Evolutionary conservation across 2,797 vertebrate genomes (phyloP).

Genomic region (Sebastes steindachneri): DNA sequence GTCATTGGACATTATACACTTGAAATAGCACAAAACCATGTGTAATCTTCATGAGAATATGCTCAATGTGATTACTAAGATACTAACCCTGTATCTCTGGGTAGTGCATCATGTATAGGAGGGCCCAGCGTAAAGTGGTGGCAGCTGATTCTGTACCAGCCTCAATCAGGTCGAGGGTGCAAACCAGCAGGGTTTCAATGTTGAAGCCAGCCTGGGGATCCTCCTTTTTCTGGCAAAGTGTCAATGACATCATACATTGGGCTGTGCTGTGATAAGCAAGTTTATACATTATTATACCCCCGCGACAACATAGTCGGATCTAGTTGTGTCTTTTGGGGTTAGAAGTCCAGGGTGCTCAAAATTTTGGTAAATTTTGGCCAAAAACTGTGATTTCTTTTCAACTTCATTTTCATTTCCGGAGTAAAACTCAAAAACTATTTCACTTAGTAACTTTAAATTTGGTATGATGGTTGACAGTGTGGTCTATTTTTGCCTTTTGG

Average conservation of each 20-base stretch:
- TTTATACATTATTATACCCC: neutral
- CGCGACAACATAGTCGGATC: no score
- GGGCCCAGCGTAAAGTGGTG: slow-evolving; percentile 84
- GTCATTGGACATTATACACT: neutral
- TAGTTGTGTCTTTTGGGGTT: no score
- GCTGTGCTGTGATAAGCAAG: neutral
- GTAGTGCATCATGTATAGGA: slow-evolving; percentile 86
- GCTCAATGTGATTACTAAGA: neutral
- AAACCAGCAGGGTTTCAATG: slow-evolving; percentile 70
- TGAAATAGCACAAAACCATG: neutral
- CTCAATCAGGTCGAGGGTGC: slow-evolving; percentile 78
- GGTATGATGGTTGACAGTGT: no score
- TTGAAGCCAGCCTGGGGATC: slow-evolving; percentile 85
- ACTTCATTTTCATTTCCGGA: no score
- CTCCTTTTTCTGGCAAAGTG: slow-evolving; percentile 63
- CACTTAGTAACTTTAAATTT: no score
- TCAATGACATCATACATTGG: neutral
- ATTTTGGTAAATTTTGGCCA: no score
- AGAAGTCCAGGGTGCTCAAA: no score
- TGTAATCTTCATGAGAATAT: no score
- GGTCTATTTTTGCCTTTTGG: no score
- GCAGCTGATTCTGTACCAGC: slow-evolving; percentile 84
- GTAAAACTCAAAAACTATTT: no score
- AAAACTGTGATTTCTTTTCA: no score
- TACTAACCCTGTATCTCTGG: slow-evolving; percentile 86